These are phyloP conservation scores for Microplitis manilae DNA, from an alignment of 2,888 invertebrate species.

Conservation along the genomic window DNA sequence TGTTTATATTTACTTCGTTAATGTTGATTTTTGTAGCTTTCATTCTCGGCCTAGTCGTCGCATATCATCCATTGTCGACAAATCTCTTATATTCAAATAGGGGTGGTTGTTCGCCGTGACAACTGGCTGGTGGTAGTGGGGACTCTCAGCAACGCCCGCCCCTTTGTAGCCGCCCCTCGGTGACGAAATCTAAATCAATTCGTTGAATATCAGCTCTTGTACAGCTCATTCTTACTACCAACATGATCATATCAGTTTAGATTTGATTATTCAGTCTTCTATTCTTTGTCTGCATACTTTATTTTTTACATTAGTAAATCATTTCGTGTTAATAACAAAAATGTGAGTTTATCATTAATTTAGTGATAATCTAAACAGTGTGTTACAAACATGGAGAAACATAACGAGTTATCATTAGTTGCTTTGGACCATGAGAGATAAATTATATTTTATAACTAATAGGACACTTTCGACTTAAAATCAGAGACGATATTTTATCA, in stretches of 20 bases:
- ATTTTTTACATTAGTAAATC: neutral
- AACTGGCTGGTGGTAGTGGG: slow-evolving; percentile 22
- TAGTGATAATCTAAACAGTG: neutral
- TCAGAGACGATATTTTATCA: neutral
- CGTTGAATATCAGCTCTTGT: slow-evolving; percentile 33
- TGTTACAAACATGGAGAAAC: neutral
- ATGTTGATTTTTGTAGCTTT: neutral
- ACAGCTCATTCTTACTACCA: slow-evolving; percentile 27
- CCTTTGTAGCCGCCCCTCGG: slow-evolving; percentile 35
- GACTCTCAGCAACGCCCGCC: slow-evolving; percentile 37
- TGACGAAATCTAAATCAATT: slow-evolving; percentile 58
- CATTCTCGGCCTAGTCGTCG: neutral
- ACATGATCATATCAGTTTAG: slow-evolving; percentile 4
- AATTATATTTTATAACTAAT: neutral
- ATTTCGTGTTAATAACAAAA: neutral
- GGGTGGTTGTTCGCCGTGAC: slow-evolving; percentile 26
- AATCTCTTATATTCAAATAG: slow-evolving; percentile 31
- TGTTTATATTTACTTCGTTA: neutral
- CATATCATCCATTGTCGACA: slow-evolving; percentile 10
- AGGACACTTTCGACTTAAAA: neutral
- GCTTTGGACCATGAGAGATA: neutral
- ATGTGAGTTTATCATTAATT: neutral
- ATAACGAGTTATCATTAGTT: neutral
- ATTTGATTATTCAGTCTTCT: slow-evolving; percentile 8
- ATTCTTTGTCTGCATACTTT: neutral